Evolutionary conservation across 2,888 invertebrate genomes (phyloP).

Genomic region (Brachylomia viminalis): DNA sequence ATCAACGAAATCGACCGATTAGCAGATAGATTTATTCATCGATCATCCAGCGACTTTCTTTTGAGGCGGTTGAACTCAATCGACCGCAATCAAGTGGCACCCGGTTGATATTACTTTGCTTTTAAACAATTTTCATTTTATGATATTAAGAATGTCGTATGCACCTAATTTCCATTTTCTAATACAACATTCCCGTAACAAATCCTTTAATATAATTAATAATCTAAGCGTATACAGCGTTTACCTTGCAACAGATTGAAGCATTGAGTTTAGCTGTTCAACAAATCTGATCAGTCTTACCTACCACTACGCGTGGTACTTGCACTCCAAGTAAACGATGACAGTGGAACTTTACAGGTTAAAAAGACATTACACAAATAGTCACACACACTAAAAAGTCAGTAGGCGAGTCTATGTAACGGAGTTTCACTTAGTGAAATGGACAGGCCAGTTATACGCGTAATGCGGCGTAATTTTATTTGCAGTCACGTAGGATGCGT

Average conservation of each 20-base stretch:
- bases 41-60: background rate
- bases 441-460: background rate
- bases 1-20: background rate
- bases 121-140: background rate
- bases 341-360: slow-evolving; percentile 43
- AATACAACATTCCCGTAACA: slow-evolving; percentile 23
- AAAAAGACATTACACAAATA: background rate
- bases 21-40: background rate
- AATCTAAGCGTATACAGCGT: slow-evolving; percentile 48
- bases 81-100: background rate
- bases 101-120: background rate
- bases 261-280: slow-evolving; percentile 46
- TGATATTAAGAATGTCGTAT: slow-evolving; percentile 28
- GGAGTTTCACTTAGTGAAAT: background rate
- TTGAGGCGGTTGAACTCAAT: background rate
- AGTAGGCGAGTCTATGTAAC: background rate
- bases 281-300: slow-evolving; percentile 78
- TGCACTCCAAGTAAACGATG: slow-evolving; percentile 66
- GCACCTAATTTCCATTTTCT: background rate
- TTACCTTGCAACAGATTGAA: slow-evolving; percentile 48
- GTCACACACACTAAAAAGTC: background rate
- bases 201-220: slow-evolving; percentile 9
- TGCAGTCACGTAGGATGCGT: background rate
- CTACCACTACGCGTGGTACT: slow-evolving; percentile 81
- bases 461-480: too few species aligned